Percentiles rank a stretch among this genome's conserved stretches.
Evolutionary conservation across 1,140 invertebrate genomes (phyloP).

Genomic region (Oedothorax gibbosus): DNA sequence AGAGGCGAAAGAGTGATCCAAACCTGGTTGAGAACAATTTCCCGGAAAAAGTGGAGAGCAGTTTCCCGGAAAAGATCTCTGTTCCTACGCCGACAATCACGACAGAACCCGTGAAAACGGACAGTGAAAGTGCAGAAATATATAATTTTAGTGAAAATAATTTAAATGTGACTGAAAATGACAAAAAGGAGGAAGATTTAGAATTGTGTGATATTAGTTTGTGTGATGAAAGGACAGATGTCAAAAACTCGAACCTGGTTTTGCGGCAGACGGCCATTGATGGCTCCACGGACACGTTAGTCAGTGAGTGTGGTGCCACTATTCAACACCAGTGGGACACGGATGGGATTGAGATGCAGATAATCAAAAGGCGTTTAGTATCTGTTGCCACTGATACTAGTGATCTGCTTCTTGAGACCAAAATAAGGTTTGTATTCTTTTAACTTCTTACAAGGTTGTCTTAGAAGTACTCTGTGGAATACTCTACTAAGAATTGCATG

Average conservation of each 20-base stretch:
- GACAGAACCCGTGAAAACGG: too few species aligned
- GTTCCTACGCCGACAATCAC: neutral
- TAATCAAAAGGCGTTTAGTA: neutral
- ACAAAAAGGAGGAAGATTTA: neutral
- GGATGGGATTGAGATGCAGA: neutral
- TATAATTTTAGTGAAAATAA: neutral
- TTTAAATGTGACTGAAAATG: neutral
- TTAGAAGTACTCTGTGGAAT: neutral
- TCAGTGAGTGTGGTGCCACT: conserved; percentile 66
- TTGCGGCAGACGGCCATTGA: conserved; percentile 66
- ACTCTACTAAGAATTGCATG: too few species aligned
- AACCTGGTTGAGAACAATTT: conserved; percentile 72
- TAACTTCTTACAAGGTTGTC: conserved; percentile 1
- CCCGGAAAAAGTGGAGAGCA: neutral
- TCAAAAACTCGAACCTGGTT: conserved; percentile 32
- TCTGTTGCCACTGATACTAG: conserved; percentile 28
- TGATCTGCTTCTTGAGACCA: conserved; percentile 8
- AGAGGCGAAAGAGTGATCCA: conserved; percentile 83
- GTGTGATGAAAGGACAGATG: conserved; percentile 8
- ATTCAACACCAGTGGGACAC: conserved; percentile 13
- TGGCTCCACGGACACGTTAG: conserved; percentile 71
- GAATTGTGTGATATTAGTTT: neutral
- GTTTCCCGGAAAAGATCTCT: conserved; percentile 1
- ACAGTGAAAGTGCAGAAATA: too few species aligned
- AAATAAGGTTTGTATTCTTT: too few species aligned